phyloP scores from a whole-genome alignment of 1,140 invertebrate genomes.

The Chionoecetes opilio region DNA sequence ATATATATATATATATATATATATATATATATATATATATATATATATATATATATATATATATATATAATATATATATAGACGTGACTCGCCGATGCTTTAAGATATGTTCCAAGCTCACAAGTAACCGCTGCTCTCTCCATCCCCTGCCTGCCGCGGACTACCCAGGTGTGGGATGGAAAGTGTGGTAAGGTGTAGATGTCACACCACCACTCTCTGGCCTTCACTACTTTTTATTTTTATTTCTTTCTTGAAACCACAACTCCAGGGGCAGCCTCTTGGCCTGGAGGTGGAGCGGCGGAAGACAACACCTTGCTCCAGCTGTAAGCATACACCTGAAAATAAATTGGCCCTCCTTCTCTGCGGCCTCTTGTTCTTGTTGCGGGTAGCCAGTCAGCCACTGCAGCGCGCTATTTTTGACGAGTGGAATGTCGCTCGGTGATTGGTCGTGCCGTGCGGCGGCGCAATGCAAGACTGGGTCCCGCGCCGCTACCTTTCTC shows the following conservation, averaged over 20 bases:
- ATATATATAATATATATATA: too few relatives aligned
- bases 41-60: too few relatives aligned
- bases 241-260: background rate
- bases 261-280: background rate
- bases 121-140: conserved; percentile 9
- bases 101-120: conserved; percentile 1
- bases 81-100: background rate
- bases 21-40: too few relatives aligned
- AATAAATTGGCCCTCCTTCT: conserved; percentile 77
- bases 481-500: conserved; percentile 42
- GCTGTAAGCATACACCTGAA: conserved; percentile 76
- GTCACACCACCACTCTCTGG: background rate
- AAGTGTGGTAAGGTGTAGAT: background rate
- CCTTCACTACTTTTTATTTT: background rate
- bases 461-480: conserved; percentile 19
- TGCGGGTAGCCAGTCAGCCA: conserved; percentile 49
- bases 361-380: conserved; percentile 58
- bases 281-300: background rate
- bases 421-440: conserved; percentile 52
- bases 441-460: conserved; percentile 55
- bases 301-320: conserved; percentile 43
- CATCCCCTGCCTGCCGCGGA: background rate
- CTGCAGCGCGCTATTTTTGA: conserved; percentile 76
- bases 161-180: conserved; percentile 37
- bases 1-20: too few relatives aligned